Base-by-base conservation (phyloP, 2,888 invertebrate species). In the Cataglyphis cursor region DNA sequence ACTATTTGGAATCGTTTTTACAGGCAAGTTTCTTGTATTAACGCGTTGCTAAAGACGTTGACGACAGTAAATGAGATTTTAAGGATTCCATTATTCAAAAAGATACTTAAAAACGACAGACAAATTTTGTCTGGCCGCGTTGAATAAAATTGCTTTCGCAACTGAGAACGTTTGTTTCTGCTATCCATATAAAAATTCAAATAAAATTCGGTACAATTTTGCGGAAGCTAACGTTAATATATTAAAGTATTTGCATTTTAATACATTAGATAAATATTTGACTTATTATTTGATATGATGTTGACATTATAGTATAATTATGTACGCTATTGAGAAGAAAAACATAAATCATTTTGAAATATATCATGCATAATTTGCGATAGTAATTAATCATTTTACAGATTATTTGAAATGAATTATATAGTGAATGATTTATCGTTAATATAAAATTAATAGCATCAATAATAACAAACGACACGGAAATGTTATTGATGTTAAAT, bases 31-130 rank as follows among this genome's bases (percentile, higher is more conserved):
- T 28, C 41, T 73, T 73, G 21, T 62, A 21, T 51, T 31, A 35
- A 51, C 31, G 61, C 51, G 31, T 65, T 38, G 64, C 62, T 12
- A 18, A 10, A 41, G 38, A 51, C 68, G 51, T 31, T n/a, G 35
- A 41, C 12, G 62, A 48, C 31, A 44, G 61, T 61, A 35, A 78
- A 78, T 62, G 78, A 78, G 68, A 76, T 54, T 82, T 76, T 78
- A 48, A 70, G 82, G n/a, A 82, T 51, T 68, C 61, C 66, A 82
- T 82, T 82, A 82, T 82, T 82, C 76, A 82, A 12, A 54, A 54
- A 78, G 70, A 57, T 61, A 41, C 62, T 82, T 48, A 41, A 78
- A 70, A 82, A 62, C 51, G 38, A 15, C 31, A 61, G 21, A 64
- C 51, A 54, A 70, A 65, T 82, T 66, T 75, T 12, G 61, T 65